These are phyloP conservation scores for Hirtodrosophila trivittata DNA, from an alignment of 2,888 invertebrate species.

Conservation along the genomic window DNA sequence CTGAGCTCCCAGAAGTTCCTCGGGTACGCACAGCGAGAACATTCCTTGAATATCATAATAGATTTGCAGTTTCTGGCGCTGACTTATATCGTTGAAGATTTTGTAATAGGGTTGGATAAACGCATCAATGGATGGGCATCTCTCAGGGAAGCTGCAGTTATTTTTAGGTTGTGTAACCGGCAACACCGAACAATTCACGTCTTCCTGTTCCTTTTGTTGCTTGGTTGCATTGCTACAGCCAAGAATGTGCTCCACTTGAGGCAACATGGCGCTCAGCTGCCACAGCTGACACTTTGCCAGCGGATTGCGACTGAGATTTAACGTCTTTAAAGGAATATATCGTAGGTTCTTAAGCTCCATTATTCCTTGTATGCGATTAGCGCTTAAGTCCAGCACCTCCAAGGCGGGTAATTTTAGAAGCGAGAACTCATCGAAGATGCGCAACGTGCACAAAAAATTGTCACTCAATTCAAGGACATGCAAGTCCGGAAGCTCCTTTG, in stretches of 20 bases:
- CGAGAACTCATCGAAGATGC: slow-evolving; percentile 16
- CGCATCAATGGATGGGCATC: too few relatives aligned
- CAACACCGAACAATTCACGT: too few relatives aligned
- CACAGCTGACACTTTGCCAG: slow-evolving; percentile 12
- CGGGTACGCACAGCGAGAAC: neutral
- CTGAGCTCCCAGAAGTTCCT: neutral
- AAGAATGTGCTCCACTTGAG: slow-evolving; percentile 5
- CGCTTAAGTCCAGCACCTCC: slow-evolving; percentile 38
- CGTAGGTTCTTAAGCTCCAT: slow-evolving; percentile 28
- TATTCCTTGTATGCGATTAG: slow-evolving; percentile 28
- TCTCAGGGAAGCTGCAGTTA: too few relatives aligned
- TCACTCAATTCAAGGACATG: slow-evolving; percentile 25
- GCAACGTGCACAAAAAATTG: slow-evolving; percentile 39
- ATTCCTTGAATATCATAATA: neutral
- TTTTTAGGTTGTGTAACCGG: too few relatives aligned
- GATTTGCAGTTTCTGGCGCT: neutral
- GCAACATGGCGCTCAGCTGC: slow-evolving; percentile 20
- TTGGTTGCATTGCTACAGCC: neutral
- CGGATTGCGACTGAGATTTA: slow-evolving; percentile 31
- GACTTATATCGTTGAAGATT: neutral
- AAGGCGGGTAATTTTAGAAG: slow-evolving; percentile 2
- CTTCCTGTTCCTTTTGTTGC: neutral
- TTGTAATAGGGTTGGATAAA: neutral
- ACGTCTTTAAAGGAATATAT: neutral
- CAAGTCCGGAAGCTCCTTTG: slow-evolving; percentile 2